phyloP scores from a whole-genome alignment of 2,888 invertebrate species.

The Diadromus collaris region DNA sequence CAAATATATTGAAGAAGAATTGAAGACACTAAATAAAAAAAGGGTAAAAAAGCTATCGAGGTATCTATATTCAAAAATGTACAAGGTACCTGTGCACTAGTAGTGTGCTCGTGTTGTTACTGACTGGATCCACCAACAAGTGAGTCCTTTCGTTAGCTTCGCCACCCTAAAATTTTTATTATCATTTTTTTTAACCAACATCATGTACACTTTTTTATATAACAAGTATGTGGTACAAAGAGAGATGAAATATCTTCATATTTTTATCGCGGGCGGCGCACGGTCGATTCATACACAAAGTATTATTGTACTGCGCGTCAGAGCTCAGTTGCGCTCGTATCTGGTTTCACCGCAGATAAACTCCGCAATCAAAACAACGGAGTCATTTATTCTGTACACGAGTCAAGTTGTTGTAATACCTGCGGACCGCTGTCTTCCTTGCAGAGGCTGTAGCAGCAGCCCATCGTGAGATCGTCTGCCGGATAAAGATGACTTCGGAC shows the following conservation, averaged over 20 bases:
- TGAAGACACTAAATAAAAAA: conserved; percentile 58
- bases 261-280: neutral
- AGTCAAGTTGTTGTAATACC: conserved; percentile 79
- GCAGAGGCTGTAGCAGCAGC: conserved; percentile 86
- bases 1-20: conserved; percentile 68
- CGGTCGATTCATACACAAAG: neutral
- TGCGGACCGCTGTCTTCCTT: conserved; percentile 86
- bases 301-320: conserved; percentile 1
- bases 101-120: conserved; percentile 87
- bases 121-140: conserved; percentile 88
- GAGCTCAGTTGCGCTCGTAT: conserved; percentile 6
- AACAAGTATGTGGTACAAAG: neutral
- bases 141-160: conserved; percentile 89
- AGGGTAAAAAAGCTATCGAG: conserved; percentile 32
- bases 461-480: conserved; percentile 65
- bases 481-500: conserved; percentile 26
- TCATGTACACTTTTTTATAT: neutral
- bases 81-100: conserved; percentile 84
- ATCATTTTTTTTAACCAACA: too few species aligned
- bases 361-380: conserved; percentile 45
- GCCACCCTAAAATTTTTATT: conserved; percentile 79
- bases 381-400: conserved; percentile 36
- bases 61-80: neutral
- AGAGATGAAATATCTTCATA: neutral
- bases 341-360: conserved; percentile 29